Percentiles rank a stretch among this genome's conserved stretches.
These are phyloP conservation scores for Asarcornis scutulata DNA, from an alignment of 2,113 vertebrate genomes.

Conservation along the genomic window DNA sequence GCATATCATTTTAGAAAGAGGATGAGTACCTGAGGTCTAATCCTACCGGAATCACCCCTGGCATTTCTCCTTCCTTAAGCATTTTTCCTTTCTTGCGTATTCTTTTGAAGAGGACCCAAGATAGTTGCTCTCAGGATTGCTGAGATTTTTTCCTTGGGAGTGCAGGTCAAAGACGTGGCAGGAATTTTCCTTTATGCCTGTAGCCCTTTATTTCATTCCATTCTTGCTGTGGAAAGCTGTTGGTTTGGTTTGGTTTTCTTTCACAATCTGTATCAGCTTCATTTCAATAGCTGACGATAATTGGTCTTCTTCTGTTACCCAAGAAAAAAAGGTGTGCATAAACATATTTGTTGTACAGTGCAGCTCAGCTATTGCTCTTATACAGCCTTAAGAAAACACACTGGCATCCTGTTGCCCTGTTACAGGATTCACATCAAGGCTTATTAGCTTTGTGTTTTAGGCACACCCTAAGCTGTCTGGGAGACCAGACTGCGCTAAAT, in stretches of 20 bases:
- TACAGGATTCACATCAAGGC: neutral
- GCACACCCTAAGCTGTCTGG: neutral
- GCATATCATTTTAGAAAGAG: neutral
- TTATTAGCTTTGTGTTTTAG: neutral
- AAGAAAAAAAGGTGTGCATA: too few species aligned
- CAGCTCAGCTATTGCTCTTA: neutral
- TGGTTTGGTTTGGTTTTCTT: neutral
- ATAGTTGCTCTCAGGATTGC: neutral
- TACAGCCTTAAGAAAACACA: neutral
- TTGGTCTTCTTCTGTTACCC: neutral
- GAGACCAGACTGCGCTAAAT: neutral
- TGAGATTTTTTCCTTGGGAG: neutral
- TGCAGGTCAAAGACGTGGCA: neutral
- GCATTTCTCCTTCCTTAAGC: neutral
- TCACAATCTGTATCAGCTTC: neutral
- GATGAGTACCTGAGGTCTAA: neutral
- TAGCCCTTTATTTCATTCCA: neutral
- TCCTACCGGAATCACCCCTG: neutral
- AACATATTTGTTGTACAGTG: neutral
- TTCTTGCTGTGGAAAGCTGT: neutral
- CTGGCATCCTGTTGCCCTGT: neutral
- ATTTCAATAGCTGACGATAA: slow-evolving; percentile 1
- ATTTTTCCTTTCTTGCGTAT: neutral
- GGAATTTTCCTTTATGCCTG: neutral
- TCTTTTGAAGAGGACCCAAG: neutral